Conservation (phyloP, 2,888 invertebrate species). For the Chloromyia formosa region DNA sequence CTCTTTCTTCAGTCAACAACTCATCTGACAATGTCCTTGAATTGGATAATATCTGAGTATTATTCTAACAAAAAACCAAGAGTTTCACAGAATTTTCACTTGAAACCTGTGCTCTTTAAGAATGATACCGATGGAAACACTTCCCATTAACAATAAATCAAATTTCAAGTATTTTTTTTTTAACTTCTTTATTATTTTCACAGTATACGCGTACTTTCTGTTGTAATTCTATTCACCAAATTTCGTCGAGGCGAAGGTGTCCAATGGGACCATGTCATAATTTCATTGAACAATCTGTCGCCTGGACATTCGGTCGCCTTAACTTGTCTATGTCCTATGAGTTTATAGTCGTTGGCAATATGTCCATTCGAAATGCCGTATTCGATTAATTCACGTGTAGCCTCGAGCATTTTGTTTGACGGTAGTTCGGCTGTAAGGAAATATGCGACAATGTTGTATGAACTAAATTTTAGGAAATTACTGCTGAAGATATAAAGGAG, state of each 20-base stretch:
- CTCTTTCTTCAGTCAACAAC: no score
- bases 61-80: no score
- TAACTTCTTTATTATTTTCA: no score
- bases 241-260: not conserved
- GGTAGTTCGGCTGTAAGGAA: constrained; percentile 67
- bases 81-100: no score
- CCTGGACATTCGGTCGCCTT: constrained; percentile 75
- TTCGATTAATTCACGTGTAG: constrained; percentile 70
- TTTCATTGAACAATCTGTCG: constrained; percentile 67
- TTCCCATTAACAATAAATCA: no score
- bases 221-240: no score
- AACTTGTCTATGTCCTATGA: constrained; percentile 74
- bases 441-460: not conserved
- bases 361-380: constrained; percentile 70
- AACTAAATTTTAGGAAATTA: not conserved
- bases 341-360: constrained; percentile 68
- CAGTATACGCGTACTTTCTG: no score
- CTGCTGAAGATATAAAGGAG: not conserved
- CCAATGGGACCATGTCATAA: constrained; percentile 71
- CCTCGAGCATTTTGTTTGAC: constrained; percentile 68
- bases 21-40: no score
- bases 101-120: no score
- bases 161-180: no score
- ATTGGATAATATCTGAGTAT: no score
- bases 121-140: no score